Base-by-base conservation (phyloP, 2,888 invertebrate species). In the Mimachlamys varia region DNA sequence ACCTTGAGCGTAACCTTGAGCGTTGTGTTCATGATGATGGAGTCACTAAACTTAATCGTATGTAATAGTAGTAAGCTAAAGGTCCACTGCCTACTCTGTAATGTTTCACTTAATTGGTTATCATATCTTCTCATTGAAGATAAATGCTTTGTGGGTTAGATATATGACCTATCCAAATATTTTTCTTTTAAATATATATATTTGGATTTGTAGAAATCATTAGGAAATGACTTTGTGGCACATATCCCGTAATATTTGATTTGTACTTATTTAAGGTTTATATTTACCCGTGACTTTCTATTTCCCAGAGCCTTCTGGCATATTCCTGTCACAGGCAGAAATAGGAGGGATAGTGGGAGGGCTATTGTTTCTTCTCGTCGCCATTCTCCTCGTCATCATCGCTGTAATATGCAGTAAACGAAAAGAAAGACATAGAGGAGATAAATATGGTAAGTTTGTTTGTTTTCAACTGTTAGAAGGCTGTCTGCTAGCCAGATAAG, bases 341-440 rank as follows among this genome's bases (percentile, higher is more conserved):
- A 95, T 96, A 92, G 99, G 99, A 96, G 99, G 99, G 93, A 98
- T 99, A 96, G 99, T 99, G 95, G 99, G 99, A 95, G 99, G 99
- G 94, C 98, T 99, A 96, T 98, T 99, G 96, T 99, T 99, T 98
- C 99, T 99, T 97, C 98, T 99, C 96, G 99, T 99, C 96, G 99
- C 99, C 97, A 99, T 99, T 97, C 98, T 99, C 96, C 98, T 99
- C 96, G 99, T 99, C 95, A 98, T 99, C 96, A 99, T 99, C 97
- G 99, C 99, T 96, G 99, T 99, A 96, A 99, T 99, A 97, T 99
- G 99, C 97, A 99, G 99, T 97, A 99, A 99, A 97, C 98, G 99
- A 96, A 99, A 99, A 97, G 98, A 99, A 96, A 98, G 99, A 97
- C 90, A 91, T 27, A 99, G 99, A 97, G 99, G 99, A 97, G 99